Conservation (phyloP, 2,113 vertebrate species). For the Puffinus mauretanicus region DNA sequence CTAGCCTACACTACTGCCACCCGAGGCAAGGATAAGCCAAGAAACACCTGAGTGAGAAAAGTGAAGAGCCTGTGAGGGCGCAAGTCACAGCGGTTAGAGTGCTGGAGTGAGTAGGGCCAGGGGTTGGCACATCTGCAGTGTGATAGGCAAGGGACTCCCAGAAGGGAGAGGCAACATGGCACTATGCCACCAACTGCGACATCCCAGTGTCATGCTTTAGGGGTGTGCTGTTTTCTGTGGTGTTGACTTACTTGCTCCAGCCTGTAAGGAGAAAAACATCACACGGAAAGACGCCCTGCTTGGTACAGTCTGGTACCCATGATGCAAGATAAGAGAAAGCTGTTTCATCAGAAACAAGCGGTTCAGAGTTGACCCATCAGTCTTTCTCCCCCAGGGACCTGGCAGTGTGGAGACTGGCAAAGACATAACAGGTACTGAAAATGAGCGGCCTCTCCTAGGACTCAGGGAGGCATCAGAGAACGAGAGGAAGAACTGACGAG, state of each 20-base stretch:
- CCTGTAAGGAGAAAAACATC: not conserved
- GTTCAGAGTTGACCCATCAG: not conserved
- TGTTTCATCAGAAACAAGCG: not conserved
- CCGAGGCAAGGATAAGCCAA: not conserved
- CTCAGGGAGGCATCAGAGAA: not conserved
- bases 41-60: not conserved
- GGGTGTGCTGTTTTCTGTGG: not conserved
- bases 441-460: not conserved
- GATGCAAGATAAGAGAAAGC: not conserved
- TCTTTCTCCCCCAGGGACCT: not conserved
- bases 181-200: not conserved
- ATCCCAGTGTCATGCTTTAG: not conserved
- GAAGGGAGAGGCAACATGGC: not conserved
- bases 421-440: not conserved
- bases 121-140: not conserved
- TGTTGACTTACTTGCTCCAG: not conserved
- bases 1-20: not conserved
- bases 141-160: not conserved
- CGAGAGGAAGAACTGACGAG: not conserved
- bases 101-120: rapidly evolving
- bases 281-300: rapidly evolving
- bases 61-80: not conserved
- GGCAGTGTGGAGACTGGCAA: not conserved
- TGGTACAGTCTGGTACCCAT: not conserved
- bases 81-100: not conserved